Conservation (phyloP, 1,140 invertebrate genomes). For the Aporrectodea caliginosa region DNA sequence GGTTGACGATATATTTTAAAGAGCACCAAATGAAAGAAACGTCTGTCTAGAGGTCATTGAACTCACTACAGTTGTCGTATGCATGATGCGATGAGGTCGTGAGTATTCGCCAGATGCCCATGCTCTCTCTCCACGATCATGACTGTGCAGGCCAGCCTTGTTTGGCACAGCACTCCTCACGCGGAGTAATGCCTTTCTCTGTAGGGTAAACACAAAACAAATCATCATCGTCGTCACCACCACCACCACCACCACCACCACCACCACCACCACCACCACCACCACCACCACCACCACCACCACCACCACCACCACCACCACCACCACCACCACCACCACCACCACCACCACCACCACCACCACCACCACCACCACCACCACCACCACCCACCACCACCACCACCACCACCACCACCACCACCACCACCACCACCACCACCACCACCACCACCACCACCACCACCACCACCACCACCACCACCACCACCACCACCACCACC, state of each 20-base stretch:
- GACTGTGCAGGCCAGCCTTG: too few species aligned
- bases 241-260: not conserved
- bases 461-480: not conserved
- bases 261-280: not conserved
- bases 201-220: too few species aligned
- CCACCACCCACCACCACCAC: too few species aligned
- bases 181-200: not conserved
- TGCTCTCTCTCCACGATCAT: not conserved
- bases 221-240: not conserved
- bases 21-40: too few species aligned
- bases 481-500: constrained; percentile 5
- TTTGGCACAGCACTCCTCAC: not conserved
- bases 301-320: not conserved
- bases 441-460: not conserved
- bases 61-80: too few species aligned
- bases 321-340: constrained; percentile 1
- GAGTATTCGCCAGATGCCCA: not conserved
- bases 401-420: not conserved
- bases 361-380: not conserved
- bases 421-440: not conserved
- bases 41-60: too few species aligned
- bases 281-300: constrained; percentile 3
- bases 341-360: not conserved
- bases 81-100: not conserved
- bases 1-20: too few species aligned